Percentiles rank a stretch among this genome's conserved stretches.
These are phyloP conservation scores for Gymnoscelis rufifasciata DNA, from an alignment of 2,888 invertebrate species.

Conservation along the genomic window DNA sequence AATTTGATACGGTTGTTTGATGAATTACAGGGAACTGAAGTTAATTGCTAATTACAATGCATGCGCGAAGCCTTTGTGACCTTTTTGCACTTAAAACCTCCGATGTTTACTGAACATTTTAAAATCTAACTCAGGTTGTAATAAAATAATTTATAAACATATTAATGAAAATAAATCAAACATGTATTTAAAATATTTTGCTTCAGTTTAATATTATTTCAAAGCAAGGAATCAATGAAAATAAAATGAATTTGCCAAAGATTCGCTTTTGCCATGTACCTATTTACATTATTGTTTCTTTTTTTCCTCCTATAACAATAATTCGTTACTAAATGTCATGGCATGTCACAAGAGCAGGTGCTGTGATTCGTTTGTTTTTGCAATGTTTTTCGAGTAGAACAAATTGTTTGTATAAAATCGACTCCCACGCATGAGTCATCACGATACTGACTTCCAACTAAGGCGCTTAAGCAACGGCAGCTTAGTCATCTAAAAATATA, in stretches of 20 bases:
- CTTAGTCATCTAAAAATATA: not conserved
- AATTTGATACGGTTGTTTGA: conserved; percentile 10
- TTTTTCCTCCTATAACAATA: too few relatives aligned
- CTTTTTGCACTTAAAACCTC: not conserved
- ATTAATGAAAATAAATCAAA: too few relatives aligned
- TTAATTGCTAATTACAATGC: conserved; percentile 11
- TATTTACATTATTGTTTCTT: too few relatives aligned
- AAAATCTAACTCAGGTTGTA: too few relatives aligned
- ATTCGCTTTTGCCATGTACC: too few relatives aligned
- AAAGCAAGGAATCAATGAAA: not conserved
- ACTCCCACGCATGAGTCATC: conserved; percentile 21
- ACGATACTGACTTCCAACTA: not conserved
- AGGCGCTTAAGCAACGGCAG: not conserved
- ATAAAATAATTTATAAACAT: too few relatives aligned
- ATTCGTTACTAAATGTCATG: too few relatives aligned
- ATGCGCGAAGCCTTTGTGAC: conserved; percentile 5
- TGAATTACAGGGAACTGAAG: conserved; percentile 4
- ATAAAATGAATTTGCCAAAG: not conserved
- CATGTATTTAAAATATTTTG: too few relatives aligned
- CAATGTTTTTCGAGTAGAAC: conserved; percentile 4
- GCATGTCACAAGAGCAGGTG: too few relatives aligned
- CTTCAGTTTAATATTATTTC: too few relatives aligned
- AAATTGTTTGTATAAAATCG: conserved; percentile 17
- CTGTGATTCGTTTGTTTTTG: conserved; percentile 6
- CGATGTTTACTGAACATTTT: too few relatives aligned